Percentiles rank a stretch among this genome's conserved stretches.
Evolutionary conservation across 2,888 invertebrate genomes (phyloP).

Genomic region (Phragmatobia fuliginosa): DNA sequence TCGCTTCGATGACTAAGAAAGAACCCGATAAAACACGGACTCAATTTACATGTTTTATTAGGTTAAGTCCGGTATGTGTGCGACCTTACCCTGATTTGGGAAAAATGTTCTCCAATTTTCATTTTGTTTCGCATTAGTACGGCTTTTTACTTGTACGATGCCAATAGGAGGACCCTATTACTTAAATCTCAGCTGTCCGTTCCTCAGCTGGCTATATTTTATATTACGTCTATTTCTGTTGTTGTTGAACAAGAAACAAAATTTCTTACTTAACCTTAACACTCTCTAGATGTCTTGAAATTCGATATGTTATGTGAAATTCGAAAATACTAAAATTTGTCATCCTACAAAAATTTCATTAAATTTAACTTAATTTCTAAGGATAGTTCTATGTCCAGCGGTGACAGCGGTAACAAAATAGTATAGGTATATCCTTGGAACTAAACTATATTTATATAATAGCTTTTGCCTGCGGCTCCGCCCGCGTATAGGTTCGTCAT

Average conservation of each 20-base stretch:
- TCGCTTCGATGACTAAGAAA: slow-evolving; percentile 9
- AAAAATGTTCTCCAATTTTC: slow-evolving; percentile 15
- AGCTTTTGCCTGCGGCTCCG: too few species aligned
- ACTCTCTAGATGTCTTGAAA: slow-evolving; percentile 12
- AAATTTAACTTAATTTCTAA: too few species aligned
- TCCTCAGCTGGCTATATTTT: not conserved
- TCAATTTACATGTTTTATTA: slow-evolving; percentile 14
- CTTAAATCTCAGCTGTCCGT: not conserved
- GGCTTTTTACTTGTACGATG: not conserved
- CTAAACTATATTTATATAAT: too few species aligned
- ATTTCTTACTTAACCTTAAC: not conserved
- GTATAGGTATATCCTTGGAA: too few species aligned
- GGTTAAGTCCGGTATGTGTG: slow-evolving; percentile 5
- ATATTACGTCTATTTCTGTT: not conserved
- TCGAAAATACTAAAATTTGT: not conserved
- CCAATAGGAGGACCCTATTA: not conserved
- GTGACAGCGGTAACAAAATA: too few species aligned
- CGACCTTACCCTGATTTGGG: slow-evolving; percentile 27
- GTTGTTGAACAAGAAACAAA: not conserved
- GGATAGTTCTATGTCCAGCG: too few species aligned
- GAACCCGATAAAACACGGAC: slow-evolving; percentile 9
- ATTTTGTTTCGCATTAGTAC: not conserved
- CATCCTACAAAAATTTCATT: too few species aligned
- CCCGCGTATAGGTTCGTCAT: too few species aligned
- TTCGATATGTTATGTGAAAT: not conserved